A percentile compares a stretch with the other conserved stretches of the same genome.
Evolutionary conservation across 2,888 invertebrate genomes (phyloP).

Genomic region (Rhyacophila evoluta): DNA sequence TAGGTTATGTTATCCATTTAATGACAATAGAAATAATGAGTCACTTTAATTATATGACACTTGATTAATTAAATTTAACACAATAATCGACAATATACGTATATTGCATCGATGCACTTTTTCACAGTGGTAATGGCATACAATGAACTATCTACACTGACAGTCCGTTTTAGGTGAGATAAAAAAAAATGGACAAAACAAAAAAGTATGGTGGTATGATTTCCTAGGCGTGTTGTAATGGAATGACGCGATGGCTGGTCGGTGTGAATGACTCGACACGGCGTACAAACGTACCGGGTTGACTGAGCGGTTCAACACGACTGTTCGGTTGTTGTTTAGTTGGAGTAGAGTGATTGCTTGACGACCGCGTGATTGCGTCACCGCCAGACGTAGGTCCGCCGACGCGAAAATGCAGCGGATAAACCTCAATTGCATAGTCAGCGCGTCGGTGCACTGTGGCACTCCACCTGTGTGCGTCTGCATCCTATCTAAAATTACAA

Average conservation of each 20-base stretch:
- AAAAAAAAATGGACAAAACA: neutral
- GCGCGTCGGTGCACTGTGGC: neutral
- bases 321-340: neutral
- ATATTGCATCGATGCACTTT: neutral
- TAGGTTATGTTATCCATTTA: neutral
- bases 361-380: conserved; percentile 3
- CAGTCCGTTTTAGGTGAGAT: neutral
- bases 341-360: neutral
- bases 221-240: conserved; percentile 1
- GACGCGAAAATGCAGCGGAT: neutral
- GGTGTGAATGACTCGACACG: conserved; percentile 6
- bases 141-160: neutral
- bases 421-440: neutral
- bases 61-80: neutral
- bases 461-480: too few species aligned
- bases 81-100: neutral
- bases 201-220: neutral
- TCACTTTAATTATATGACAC: conserved; percentile 1
- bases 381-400: neutral
- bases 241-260: neutral
- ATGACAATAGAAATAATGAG: neutral
- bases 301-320: conserved; percentile 2
- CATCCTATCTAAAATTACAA: too few species aligned
- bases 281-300: neutral
- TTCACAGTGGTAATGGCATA: neutral